These are phyloP conservation scores for Paraplagusia blochii DNA, from an alignment of 2,113 vertebrate species.

Conservation along the genomic window DNA sequence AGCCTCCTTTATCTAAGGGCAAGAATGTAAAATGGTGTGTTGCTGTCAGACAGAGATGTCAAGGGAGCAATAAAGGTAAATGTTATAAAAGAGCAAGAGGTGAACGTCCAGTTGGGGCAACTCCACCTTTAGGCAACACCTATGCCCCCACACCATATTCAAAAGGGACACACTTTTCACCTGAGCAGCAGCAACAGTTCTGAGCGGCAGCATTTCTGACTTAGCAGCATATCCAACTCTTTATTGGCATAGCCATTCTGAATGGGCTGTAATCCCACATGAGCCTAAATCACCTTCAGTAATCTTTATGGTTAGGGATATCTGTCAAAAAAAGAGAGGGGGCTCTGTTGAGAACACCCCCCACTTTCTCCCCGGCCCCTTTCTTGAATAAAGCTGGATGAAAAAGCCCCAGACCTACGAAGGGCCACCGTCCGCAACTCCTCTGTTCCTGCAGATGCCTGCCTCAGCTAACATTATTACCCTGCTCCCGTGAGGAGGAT, in stretches of 20 bases:
- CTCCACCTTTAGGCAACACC: conserved; percentile 66
- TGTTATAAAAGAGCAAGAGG: conserved; percentile 41
- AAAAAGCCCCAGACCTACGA: conserved; percentile 66
- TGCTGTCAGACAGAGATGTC: conserved; percentile 27
- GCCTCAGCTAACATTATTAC: conserved; percentile 84
- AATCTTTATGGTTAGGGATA: conserved; percentile 80
- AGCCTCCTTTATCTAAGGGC: conserved; percentile 93
- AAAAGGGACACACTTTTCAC: conserved; percentile 65
- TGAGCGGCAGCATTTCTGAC: conserved; percentile 60
- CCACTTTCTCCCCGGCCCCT: conserved; percentile 15
- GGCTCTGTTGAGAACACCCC: conserved; percentile 57
- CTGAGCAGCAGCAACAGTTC: conserved; percentile 64
- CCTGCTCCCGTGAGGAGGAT: conserved; percentile 82
- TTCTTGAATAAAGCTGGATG: conserved; percentile 63
- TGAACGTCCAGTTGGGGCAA: conserved; percentile 58
- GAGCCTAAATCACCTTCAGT: conserved; percentile 80
- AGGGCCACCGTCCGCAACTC: conserved; percentile 76
- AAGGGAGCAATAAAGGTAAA: conserved; percentile 42
- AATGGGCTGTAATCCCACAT: conserved; percentile 79
- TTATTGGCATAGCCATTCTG: conserved; percentile 73
- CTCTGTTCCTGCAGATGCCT: conserved; percentile 77
- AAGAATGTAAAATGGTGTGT: conserved; percentile 5
- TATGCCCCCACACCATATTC: conserved; percentile 60
- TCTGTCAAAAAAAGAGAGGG: conserved; percentile 61
- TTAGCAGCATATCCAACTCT: conserved; percentile 71